phyloP scores from a whole-genome alignment of 2,888 invertebrate genomes.

The Cybosia mesomella region DNA sequence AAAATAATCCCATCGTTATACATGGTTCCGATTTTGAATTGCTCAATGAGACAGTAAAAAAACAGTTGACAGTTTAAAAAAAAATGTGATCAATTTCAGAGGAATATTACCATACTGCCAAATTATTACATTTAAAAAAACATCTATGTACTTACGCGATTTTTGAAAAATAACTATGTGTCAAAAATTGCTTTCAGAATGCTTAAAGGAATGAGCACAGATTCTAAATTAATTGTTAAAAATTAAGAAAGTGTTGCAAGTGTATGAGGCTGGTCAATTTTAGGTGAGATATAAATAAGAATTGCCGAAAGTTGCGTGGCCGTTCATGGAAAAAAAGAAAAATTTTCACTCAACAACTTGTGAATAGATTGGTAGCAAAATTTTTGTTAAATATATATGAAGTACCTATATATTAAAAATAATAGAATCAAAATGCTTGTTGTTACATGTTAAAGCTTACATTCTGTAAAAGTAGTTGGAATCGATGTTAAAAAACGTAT shows the following conservation, averaged over 20 bases:
- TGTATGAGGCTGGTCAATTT: conserved; percentile 74
- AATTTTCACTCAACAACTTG: conserved; percentile 35
- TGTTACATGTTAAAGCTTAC: conserved; percentile 78
- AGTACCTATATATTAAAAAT: conserved; percentile 38
- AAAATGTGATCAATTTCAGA: conserved; percentile 28
- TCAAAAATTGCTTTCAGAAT: conserved; percentile 58
- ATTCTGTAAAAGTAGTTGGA: conserved; percentile 66
- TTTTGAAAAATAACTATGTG: conserved; percentile 53
- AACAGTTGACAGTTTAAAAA: conserved; percentile 9
- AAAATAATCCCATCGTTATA: conserved; percentile 14
- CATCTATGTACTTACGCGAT: conserved; percentile 38
- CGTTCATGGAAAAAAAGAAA: conserved; percentile 28
- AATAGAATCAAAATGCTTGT: conserved; percentile 65
- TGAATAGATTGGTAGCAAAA: conserved; percentile 34
- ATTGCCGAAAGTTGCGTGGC: conserved; percentile 40
- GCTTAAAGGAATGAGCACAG: conserved; percentile 47
- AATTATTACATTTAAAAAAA: conserved; percentile 52
- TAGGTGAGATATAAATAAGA: conserved; percentile 61
- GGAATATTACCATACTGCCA: conserved; percentile 63
- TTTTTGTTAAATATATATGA: conserved; percentile 40
- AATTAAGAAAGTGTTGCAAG: conserved; percentile 45
- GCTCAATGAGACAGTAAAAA: conserved; percentile 47
- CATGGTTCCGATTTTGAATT: conserved; percentile 36
- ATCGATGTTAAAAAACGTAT: conserved; percentile 68
- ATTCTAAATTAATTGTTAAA: conserved; percentile 76